Base-by-base conservation (phyloP, 2,888 invertebrate species). In the Patella pellucida region DNA sequence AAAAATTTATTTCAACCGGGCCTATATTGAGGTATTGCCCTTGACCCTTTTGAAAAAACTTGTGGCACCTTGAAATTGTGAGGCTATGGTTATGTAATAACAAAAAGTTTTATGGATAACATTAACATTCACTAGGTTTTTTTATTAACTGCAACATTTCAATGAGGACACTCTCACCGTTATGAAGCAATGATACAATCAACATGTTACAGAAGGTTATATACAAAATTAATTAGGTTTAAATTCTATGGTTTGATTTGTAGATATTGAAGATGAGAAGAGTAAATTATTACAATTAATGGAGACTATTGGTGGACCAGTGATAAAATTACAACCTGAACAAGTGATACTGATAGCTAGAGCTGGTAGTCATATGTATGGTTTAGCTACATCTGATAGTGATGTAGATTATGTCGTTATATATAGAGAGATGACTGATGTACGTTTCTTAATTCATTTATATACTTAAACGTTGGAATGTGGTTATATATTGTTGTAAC, bases 331-430 rank as follows among this genome's bases (percentile, higher is more conserved):
- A 74, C 71, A 78, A 15, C 87, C 88, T 4, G 84, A 83, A n/a
- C 85, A 88, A 68, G 84, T 89, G 15, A 54, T 89, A 51, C 76
- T 88, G 79, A 82, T 88, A 9, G 85, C 88, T 5, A 82, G 82
- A 41, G 89, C 89, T 62, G 89, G 89, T 16, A 89, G 89, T 78
- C 84, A 81, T 73, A 85, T 89, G 85, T 89, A 89, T 79, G 85
- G 84, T 15, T 78, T 89, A 56, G 79, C 83, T 71, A 89, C 87
- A 9, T 83, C 87, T 50, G 82, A 83, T 52, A 88, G 88, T 83
- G 89, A 89, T 78, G 81, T 85, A 3, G 89, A 89, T 73, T 88
- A 87, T 78, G 74, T 89, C 7, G 83, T 89, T 11, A 82, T 89
- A 15, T 89, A 87, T 79, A 79, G 83, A 23, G 84, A 84, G 41